Conservation (phyloP, 2,888 invertebrate species). For the Rhyacophila evoluta region DNA sequence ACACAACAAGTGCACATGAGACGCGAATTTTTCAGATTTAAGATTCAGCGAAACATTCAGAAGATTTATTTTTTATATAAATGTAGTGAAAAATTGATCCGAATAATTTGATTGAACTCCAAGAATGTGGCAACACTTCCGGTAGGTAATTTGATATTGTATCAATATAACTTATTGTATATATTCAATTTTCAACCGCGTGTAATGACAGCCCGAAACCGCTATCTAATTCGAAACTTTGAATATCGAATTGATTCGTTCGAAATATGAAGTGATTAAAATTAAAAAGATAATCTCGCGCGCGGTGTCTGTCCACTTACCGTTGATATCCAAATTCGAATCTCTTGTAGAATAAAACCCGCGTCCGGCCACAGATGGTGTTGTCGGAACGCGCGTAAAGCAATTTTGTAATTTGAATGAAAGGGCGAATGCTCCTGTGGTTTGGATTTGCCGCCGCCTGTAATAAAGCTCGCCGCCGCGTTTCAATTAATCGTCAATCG, state of each 20-base stretch:
- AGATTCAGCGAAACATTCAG: no score
- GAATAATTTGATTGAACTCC: no score
- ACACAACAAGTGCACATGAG: no score
- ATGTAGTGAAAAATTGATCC: no score
- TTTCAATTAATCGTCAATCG: slow-evolving; percentile 52
- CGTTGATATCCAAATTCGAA: slow-evolving; percentile 22
- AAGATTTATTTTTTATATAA: no score
- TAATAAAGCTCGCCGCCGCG: slow-evolving; percentile 49
- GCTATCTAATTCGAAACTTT: not conserved
- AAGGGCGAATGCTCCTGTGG: slow-evolving; percentile 48
- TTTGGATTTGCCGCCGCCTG: slow-evolving; percentile 44
- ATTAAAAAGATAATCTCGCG: slow-evolving; percentile 9
- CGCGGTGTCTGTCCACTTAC: slow-evolving; percentile 19
- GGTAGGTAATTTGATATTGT: no score
- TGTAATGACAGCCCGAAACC: not conserved
- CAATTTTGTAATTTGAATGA: slow-evolving; percentile 51
- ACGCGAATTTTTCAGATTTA: no score
- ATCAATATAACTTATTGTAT: no score
- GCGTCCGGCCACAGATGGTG: slow-evolving; percentile 31
- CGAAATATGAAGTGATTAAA: slow-evolving; percentile 24
- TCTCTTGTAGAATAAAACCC: not conserved
- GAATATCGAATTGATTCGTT: slow-evolving; percentile 10
- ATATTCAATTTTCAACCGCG: not conserved
- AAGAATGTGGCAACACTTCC: no score
- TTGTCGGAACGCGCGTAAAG: slow-evolving; percentile 40